Conservation (phyloP, 2,888 invertebrate species). For the Latrodectus elegans region DNA sequence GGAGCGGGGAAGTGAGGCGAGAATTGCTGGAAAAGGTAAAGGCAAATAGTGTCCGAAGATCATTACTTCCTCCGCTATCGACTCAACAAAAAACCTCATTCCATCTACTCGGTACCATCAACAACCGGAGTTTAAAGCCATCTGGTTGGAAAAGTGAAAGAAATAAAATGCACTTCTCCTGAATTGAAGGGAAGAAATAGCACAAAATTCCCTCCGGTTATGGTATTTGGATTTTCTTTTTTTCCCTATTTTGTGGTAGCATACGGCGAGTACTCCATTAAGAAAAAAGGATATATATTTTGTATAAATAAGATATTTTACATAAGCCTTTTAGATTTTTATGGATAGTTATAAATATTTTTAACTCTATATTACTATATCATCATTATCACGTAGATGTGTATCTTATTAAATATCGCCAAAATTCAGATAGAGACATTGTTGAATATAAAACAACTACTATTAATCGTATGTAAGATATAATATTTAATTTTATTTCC, state of each 20-base stretch:
- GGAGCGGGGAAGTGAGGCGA: background rate
- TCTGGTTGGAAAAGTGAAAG: constrained; percentile 24
- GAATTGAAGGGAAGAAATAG: constrained; percentile 2
- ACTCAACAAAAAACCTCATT: constrained; percentile 13
- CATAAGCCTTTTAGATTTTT: too few species aligned
- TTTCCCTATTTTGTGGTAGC: background rate
- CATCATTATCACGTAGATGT: too few species aligned
- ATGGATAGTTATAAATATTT: too few species aligned
- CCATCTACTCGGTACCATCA: constrained; percentile 8
- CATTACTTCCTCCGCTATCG: constrained; percentile 20
- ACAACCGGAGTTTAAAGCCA: constrained; percentile 29
- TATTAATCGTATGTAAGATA: too few species aligned
- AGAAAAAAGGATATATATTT: too few species aligned
- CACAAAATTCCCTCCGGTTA: background rate
- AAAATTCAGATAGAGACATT: too few species aligned
- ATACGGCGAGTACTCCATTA: too few species aligned
- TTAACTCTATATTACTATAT: too few species aligned
- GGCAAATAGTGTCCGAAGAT: constrained; percentile 9
- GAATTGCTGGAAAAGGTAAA: background rate
- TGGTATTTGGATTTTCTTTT: background rate
- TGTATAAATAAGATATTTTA: too few species aligned
- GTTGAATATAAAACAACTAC: too few species aligned
- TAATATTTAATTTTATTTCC: too few species aligned
- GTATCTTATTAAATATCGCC: too few species aligned
- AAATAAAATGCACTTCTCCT: constrained; percentile 5